phyloP scores from a whole-genome alignment of 2,113 vertebrate species.

The Eclectus roratus region DNA sequence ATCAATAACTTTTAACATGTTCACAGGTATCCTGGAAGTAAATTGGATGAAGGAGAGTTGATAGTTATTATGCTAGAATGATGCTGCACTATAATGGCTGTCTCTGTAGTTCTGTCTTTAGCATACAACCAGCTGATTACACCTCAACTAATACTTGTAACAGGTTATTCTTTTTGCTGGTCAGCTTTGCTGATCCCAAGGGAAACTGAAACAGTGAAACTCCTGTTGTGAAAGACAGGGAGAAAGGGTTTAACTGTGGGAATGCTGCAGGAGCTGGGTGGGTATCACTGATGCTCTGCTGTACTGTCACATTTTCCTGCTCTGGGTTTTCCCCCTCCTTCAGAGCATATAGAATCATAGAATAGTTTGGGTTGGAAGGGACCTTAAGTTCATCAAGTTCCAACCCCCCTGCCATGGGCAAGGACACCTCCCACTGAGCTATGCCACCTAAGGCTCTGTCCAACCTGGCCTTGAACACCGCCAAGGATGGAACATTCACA shows the following conservation, averaged over 20 bases:
- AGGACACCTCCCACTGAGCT: no score
- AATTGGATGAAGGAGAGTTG: constrained; percentile 30
- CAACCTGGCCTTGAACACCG: no score
- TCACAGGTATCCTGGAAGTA: constrained; percentile 5
- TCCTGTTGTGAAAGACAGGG: background rate
- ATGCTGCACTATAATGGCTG: background rate
- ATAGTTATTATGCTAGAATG: background rate
- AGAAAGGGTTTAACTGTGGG: background rate
- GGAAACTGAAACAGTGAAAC: background rate
- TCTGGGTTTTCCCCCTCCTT: background rate
- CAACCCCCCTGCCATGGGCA: no score
- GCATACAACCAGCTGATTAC: background rate
- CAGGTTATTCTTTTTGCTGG: background rate
- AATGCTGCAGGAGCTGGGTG: background rate
- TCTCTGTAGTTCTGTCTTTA: background rate
- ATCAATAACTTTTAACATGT: background rate
- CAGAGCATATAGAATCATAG: background rate
- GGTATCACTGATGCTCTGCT: background rate
- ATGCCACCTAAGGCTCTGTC: no score
- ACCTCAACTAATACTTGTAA: background rate
- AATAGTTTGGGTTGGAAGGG: no score
- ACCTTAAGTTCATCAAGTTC: no score
- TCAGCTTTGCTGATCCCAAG: background rate
- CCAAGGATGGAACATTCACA: no score
- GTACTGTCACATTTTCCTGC: background rate